Percentiles rank a stretch among this genome's conserved stretches.
Conservation (phyloP, 2,888 invertebrate species). For the Drosophila pseudotakahashii region DNA sequence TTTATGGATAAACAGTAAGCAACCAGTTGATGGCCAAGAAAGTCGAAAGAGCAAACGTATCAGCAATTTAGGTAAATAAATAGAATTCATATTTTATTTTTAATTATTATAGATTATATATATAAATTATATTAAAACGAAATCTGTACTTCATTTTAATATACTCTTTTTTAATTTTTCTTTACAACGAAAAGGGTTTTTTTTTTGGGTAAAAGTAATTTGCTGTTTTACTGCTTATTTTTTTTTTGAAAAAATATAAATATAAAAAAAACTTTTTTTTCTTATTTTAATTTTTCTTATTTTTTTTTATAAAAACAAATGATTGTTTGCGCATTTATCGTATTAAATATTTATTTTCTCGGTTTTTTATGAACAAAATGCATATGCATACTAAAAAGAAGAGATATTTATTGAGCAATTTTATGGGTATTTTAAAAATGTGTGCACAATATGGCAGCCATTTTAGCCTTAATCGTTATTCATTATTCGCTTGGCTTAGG, state of each 20-base stretch:
- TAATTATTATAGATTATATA: too few relatives aligned
- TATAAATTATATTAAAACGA: too few relatives aligned
- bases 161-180: too few relatives aligned
- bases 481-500: neutral
- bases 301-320: neutral
- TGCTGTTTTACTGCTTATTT: too few relatives aligned
- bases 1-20: constrained; percentile 25
- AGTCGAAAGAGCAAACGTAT: too few relatives aligned
- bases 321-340: neutral
- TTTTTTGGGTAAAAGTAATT: too few relatives aligned
- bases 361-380: neutral
- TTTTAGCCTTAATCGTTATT: constrained; percentile 4
- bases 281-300: neutral
- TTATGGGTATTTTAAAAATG: neutral
- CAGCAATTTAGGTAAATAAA: too few relatives aligned
- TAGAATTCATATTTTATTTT: too few relatives aligned
- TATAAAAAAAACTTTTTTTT: neutral
- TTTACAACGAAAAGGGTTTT: too few relatives aligned
- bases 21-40: neutral
- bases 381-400: neutral
- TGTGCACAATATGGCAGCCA: neutral
- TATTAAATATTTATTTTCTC: neutral
- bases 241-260: too few relatives aligned
- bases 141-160: too few relatives aligned
- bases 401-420: neutral